Evolutionary conservation across 2,113 vertebrate species (phyloP), one percentile per base, ranked within the genome.

Genomic region (Macrotis lagotis): DNA sequence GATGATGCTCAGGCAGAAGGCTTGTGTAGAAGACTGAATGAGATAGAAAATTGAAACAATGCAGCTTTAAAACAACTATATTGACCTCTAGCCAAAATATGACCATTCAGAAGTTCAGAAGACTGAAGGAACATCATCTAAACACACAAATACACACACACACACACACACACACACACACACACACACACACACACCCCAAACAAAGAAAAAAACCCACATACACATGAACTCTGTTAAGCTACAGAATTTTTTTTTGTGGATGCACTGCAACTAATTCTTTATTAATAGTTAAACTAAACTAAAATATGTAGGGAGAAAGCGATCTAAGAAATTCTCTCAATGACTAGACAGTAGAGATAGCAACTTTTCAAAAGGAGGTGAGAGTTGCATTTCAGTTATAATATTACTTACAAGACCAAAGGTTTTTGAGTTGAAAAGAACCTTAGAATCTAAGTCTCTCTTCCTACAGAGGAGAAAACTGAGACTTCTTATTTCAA

Each of bases 221-320:
- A 55, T 8, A 26, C 7, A 28, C 8, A 26, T 28, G 28, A 9
- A 26, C 51, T 31, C 52, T 1, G 12, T 44, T 4, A 5, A 12
- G 55, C 48, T 44, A 48, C n/a, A 37, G 88, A 44, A 8, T 88
- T 52, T 48, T 0, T 25, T 26, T 25, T 3, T 25, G 50, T 37
- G n/a, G 14, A 4, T 0, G 7, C 0, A 0, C 11, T 28, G 12
- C 1, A 12, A 24, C 51, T 44, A 48, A 12, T 91, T 12, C 1
- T 10, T 0, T 26, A 0, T 44, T 1, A 37, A 31, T 6, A 0
- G 0, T 51, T 10, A 9, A 1, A 25, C 0, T 2, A 3, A 47
- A 11, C 37, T 31, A 25, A 3, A 47, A 12, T 50, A 1, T 48
- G 0, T 48, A 89, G 83, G 51, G 16, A n/a, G 4, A 19, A 5